These are phyloP conservation scores for Heliconius sara DNA, from an alignment of 2,888 invertebrate genomes.

Conservation along the genomic window DNA sequence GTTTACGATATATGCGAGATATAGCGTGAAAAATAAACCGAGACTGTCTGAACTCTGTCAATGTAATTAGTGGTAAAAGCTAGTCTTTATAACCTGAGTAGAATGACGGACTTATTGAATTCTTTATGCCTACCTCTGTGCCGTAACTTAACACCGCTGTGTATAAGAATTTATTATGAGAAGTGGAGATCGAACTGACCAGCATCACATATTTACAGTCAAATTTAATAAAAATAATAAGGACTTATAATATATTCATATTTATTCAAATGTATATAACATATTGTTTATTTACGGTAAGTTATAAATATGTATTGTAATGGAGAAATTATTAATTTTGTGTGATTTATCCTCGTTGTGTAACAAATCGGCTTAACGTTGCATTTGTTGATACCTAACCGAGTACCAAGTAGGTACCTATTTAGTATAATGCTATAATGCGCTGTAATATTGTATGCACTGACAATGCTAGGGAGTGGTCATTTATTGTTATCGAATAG, in stretches of 20 bases:
- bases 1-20: no score
- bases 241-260: background rate
- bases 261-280: background rate
- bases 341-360: slow-evolving; percentile 17
- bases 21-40: background rate
- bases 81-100: no score
- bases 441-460: background rate
- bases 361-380: background rate
- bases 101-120: no score
- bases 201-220: no score
- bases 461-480: background rate
- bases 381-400: background rate
- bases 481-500: background rate
- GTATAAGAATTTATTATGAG: no score
- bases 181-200: no score
- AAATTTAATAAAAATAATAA: no score
- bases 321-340: slow-evolving; percentile 1
- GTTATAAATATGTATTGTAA: background rate
- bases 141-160: no score
- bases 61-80: no score
- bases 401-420: background rate
- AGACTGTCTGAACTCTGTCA: background rate
- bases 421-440: background rate
- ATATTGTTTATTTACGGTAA: background rate
- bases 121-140: no score